Base-by-base conservation (phyloP, 2,888 invertebrate genomes). In the Drosophila anomelani region DNA sequence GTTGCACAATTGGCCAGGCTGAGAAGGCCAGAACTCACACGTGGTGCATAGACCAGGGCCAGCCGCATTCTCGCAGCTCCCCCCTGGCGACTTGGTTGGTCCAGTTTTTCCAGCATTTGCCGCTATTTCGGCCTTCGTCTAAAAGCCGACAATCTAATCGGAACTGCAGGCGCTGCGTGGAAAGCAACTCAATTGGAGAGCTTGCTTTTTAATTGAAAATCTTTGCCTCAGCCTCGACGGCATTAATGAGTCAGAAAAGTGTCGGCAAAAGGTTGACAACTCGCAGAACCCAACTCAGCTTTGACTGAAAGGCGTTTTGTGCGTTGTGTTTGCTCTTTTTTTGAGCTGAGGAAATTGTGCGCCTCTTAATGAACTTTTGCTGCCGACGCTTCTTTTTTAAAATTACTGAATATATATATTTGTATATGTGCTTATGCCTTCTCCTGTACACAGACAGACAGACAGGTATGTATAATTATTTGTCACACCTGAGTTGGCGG, bases 401-500 rank as follows among this genome's bases (percentile, higher is more conserved):
- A 51, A 49, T 55, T 38, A 56, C 41, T 56, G 46, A 73, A 51
- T 44, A 34, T 66, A 34, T 66, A 71, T 39, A 38, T 55, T 23
- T 46, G 32, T 53, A 67, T 67, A 39, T 60, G 32, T 59, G 58
- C 44, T 34, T 32, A 43, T 53, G 20, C 39, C 70, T 55, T 38
- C 70, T 54, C 43, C 70, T 55, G 26, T 73, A 62, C 67, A 86
- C 67, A 57, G 81, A 75, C 73, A 26, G 46, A 75, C 73, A 26
- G 46, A 26, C 26, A 47, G n/a, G 68, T 89, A 89, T 83, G 87
- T 80, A 81, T 90, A 90, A 90, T 89, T 90, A 90, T 89, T 89
- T 90, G 91, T 91, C 92, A 92, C 92, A 91, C 91, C 90, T 92
- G 90, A 92, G 91, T 91, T 90, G 81, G 84, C 82, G 84, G 74